Conservation (phyloP, 1,140 invertebrate species). For the Stegodyphus dumicola region DNA sequence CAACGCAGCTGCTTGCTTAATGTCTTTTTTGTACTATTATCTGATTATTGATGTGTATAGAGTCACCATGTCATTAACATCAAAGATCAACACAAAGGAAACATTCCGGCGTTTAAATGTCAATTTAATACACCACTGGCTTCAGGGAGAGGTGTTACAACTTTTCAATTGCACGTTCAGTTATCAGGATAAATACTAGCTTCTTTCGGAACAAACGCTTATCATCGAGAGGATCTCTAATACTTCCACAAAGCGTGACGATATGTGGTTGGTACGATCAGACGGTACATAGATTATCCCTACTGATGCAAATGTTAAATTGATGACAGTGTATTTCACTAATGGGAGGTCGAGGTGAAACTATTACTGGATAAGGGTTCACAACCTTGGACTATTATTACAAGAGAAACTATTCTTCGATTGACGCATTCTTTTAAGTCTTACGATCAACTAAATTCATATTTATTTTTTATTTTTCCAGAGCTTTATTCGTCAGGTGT, state of each 20-base stretch:
- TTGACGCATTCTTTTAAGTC: not conserved
- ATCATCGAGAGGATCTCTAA: slow-evolving; percentile 40
- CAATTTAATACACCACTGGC: not conserved
- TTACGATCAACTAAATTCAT: no score
- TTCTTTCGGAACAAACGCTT: not conserved
- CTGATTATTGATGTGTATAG: no score
- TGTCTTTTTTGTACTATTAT: no score
- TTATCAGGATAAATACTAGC: slow-evolving; percentile 6
- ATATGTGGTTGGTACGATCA: not conserved
- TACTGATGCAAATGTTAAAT: slow-evolving; percentile 5
- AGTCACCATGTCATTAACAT: not conserved
- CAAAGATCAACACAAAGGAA: no score
- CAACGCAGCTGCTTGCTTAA: no score
- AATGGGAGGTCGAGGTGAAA: not conserved
- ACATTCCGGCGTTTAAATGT: not conserved
- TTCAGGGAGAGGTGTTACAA: not conserved
- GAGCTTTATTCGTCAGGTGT: no score
- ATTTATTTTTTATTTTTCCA: no score
- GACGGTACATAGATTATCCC: not conserved
- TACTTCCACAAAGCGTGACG: slow-evolving; percentile 28
- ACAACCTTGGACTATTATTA: not conserved
- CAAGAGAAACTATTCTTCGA: not conserved
- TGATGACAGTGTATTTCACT: slow-evolving; percentile 11
- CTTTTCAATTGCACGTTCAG: slow-evolving; percentile 5
- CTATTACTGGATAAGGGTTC: slow-evolving; percentile 14